Base-by-base conservation (phyloP, 2,113 vertebrate species). In the Seriola quinqueradiata region DNA sequence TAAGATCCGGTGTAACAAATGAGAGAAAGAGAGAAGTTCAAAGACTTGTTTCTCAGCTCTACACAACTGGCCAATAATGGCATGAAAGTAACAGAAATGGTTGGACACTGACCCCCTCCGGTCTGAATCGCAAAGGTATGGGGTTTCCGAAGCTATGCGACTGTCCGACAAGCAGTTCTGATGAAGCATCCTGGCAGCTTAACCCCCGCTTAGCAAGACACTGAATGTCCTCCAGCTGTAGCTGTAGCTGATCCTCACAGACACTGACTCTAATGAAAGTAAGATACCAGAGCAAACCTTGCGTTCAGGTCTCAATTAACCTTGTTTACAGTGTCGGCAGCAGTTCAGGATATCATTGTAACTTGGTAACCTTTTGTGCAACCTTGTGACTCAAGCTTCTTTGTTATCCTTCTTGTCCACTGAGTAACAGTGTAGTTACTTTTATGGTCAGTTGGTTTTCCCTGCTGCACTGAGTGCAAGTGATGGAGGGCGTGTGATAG, bases 401-500 rank as follows among this genome's bases (percentile, higher is more conserved):
- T 73, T 50, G 70, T 64, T 34, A 75, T 48, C 25, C 52, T 54
- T 14, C 38, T 69, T 21, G 8, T 76, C 63, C 17, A 21, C 16
- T 65, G 52, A 55, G 13, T 58, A 67, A 16, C 59, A 70, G 32
- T 48, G 17, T 4, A 42, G 25, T 80, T 80, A 28, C 58, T 71
- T 76, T 61, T 44, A 59, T 68, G 71, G 59, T 75, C 70, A 57
- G 42, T 73, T 67, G 65, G n/a, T 75, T 89, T 66, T 60, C 21
- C 23, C 17, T 38, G 46, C 34, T 57, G 42, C 58, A 75, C 42
- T 60, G 44, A 58, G 70, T 50, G 52, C 25, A 52, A 44, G 38
- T 67, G 74, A 65, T 63, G 44, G 64, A 16, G 38, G 9, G 57
- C 58, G 52, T 71, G 75, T 83, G 83, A 89, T 74, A 70, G 87